Evolutionary conservation across 2,113 vertebrate genomes (phyloP).

Genomic region (Tragelaphus strepsiceros): DNA sequence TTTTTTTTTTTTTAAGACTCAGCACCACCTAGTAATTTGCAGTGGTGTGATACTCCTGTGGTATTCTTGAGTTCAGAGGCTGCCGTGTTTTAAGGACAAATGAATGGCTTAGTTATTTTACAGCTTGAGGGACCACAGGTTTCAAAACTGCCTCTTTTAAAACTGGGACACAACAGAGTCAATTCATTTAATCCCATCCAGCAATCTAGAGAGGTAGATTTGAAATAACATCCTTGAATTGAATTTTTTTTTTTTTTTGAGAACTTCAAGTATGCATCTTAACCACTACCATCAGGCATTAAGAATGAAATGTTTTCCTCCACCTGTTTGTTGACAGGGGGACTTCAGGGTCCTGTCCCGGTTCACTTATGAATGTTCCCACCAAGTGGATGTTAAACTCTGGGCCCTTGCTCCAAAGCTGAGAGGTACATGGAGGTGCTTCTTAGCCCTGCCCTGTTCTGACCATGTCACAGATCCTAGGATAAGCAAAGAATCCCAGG

Average conservation of each 20-base stretch:
- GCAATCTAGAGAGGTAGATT: background rate
- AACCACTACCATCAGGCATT: background rate
- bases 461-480: background rate
- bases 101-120: constrained; percentile 52
- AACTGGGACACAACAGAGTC: constrained; percentile 28
- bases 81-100: constrained; percentile 56
- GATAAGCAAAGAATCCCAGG: background rate
- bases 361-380: background rate
- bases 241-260: background rate
- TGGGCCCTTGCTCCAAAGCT: background rate
- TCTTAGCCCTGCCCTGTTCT: background rate
- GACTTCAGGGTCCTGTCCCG: background rate
- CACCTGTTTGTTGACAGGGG: background rate
- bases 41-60: constrained; percentile 60
- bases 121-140: background rate
- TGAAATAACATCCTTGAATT: background rate
- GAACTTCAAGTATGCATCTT: background rate
- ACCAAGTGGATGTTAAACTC: background rate
- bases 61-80: constrained; percentile 3
- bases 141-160: constrained; percentile 55
- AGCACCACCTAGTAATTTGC: constrained; percentile 64
- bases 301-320: background rate
- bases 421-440: background rate
- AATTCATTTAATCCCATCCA: constrained; percentile 19
- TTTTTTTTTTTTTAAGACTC: constrained; percentile 6